These are phyloP conservation scores for Unio delphinus DNA, from an alignment of 2,888 invertebrate genomes.

Conservation along the genomic window DNA sequence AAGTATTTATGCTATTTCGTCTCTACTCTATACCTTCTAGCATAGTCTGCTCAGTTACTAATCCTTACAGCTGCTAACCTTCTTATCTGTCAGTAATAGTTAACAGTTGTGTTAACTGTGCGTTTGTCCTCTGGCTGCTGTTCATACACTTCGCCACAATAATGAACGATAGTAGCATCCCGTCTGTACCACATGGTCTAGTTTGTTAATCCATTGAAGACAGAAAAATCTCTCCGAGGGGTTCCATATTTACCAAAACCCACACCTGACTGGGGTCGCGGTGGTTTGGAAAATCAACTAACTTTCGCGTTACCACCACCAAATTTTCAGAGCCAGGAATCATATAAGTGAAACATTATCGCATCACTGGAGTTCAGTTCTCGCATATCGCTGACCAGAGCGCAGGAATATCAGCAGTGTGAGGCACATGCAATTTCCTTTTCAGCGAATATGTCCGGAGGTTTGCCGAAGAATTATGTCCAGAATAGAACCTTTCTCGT, in stretches of 20 bases:
- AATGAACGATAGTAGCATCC: constrained; percentile 12
- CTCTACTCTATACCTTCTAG: constrained; percentile 15
- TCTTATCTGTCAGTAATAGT: constrained; percentile 7
- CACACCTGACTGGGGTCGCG: constrained; percentile 29
- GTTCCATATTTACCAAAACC: constrained; percentile 19
- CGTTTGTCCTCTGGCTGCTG: constrained; percentile 6
- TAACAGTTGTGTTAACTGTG: not conserved
- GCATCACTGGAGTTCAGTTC: constrained; percentile 14
- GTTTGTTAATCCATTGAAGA: constrained; percentile 20
- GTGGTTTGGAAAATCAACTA: constrained; percentile 29
- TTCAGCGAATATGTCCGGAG: too few relatives aligned
- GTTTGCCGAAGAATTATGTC: too few relatives aligned
- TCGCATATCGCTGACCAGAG: constrained; percentile 14
- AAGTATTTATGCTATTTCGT: constrained; percentile 10
- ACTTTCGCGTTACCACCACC: constrained; percentile 22
- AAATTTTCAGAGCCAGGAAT: constrained; percentile 15
- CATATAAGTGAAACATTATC: constrained; percentile 18
- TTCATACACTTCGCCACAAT: constrained; percentile 8
- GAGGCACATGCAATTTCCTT: too few relatives aligned
- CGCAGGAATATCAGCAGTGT: constrained; percentile 12
- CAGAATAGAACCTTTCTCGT: too few relatives aligned
- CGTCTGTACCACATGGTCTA: constrained; percentile 19
- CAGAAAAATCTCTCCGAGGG: constrained; percentile 9
- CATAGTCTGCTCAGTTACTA: constrained; percentile 21
- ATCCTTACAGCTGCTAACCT: constrained; percentile 11